These are phyloP conservation scores for Mnemiopsis leidyi DNA, from an alignment of 37 sponge, comb jelly and placozoan species.

Conservation along the genomic window DNA sequence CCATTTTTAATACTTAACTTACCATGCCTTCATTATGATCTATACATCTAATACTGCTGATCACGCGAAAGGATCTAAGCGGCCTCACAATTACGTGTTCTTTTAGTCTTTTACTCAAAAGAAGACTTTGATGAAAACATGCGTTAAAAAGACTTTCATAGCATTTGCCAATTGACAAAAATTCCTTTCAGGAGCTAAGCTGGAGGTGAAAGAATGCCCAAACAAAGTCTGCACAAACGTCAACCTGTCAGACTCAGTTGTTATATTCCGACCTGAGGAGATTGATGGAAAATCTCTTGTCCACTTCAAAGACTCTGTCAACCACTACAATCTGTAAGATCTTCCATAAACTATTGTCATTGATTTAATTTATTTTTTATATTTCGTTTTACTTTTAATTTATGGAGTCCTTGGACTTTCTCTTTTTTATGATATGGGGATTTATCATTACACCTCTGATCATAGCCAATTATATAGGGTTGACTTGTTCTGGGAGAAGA, in stretches of 20 bases:
- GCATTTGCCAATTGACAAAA: no score
- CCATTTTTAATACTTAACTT: no score
- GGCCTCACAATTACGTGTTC: no score
- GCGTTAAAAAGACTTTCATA: no score
- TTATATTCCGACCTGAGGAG: neutral
- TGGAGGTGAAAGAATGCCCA: neutral
- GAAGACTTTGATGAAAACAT: no score
- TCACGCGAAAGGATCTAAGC: no score
- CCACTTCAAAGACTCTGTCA: neutral
- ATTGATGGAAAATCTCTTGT: neutral
- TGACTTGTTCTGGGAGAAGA: neutral
- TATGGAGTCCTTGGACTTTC: neutral
- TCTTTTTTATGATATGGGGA: no score
- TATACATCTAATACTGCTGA: no score
- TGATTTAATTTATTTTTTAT: neutral
- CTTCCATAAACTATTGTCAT: neutral
- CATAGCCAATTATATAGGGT: neutral
- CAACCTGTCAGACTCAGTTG: neutral
- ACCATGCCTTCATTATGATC: no score
- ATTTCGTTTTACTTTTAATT: neutral
- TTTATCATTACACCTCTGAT: no score
- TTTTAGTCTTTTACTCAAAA: no score
- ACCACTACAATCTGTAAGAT: neutral
- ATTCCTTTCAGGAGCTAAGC: neutral
- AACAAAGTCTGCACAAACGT: neutral